Evolutionary conservation across 37 sponge, comb jelly and placozoan genomes (phyloP), one percentile per base, ranked within the genome.

Genomic region (Spongia lamella): DNA sequence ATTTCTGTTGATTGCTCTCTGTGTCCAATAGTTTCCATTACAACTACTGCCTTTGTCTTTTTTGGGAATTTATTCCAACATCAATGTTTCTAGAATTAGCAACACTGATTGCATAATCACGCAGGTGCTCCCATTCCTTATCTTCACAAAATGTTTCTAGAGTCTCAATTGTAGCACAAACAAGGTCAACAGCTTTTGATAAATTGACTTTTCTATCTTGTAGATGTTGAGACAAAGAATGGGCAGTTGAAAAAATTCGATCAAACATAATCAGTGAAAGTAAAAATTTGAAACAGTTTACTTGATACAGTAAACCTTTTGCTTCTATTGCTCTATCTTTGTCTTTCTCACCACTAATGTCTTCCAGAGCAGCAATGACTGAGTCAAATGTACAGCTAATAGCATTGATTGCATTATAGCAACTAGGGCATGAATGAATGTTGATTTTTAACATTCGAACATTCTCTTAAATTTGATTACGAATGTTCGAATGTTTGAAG

Each of bases 271-370:
- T 51, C 35, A 86, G 75, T 31, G 36, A 75, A 50, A 75, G 22
- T 26, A 86, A 65, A 58, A 72, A 87, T 65, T 56, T 70, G 53
- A 83, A 83, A n/a, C 43, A 36, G 49, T 81, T 70, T 21, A 87
- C 77, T 38, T 87, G 76, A 63, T 56, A 68, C 56, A 63, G 80
- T 49, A 87, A 39, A 26, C 88, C 76, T 63, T 69, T 60, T 29
- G 88, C 81, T 76, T 81, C 81, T 37, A 74, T 58, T 58, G 86
- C 80, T 80, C 62, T 68, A 66, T 70, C 51, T 75, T 72, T 80
- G 30, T 80, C 82, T 51, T 65, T 50, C 53, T 70, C 79, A 80
- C 80, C 73, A 58, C 81, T 76, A 70, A 77, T 77, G 9, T 71
- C 72, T 72, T 78, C 86, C 21, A 85, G 68, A 38, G 86, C 78